Evolutionary conservation across 2,113 vertebrate genomes (phyloP), one percentile per base, ranked within the genome.

Genomic region (Xenopus laevis): DNA sequence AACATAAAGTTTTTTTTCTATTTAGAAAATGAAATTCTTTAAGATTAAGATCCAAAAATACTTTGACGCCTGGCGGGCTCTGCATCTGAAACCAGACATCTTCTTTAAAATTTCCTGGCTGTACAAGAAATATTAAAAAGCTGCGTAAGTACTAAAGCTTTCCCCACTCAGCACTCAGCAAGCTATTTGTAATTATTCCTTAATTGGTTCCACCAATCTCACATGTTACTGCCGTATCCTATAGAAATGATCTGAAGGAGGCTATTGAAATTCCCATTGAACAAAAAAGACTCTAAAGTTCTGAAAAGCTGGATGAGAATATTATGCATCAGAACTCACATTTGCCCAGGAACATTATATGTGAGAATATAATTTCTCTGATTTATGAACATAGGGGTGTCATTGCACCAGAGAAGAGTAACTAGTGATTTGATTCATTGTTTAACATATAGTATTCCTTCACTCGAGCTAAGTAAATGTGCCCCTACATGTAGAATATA

Each of bases 101-200:
- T 98, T 96, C 85, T 99, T 99, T 83, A 96, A 92, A 84, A 87
- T 97, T 47, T 90, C 88, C 66, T 95, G 95, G 94, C 90, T 98
- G 40, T 91, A 91, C 80, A 91, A 86, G 79, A 94, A 91, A 50
- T 92, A 98, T 27, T 91, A 91, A 74, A 83, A 86, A 0, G 90
- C 94, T 53, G 88, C 79, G 97, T 99, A 84, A 96, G 96, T 94
- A 20, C 13, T 27, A 27, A 27, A 27, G 23, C 23, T 40, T 40
- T 9, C 8, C 33, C 47, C 15, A 50, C 12, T 50, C 47, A 9
- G 47, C 15, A 50, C 12, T 50, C 47, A 9, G 47, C 47, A 50
- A 40, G 8, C 33, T 40, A 9, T 50, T 50, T 9, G 11, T 15
- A 10, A n/a, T 55, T n/a, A 55, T n/a, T 55, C 16, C 53, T 55